A percentile compares a stretch with the other conserved stretches of the same genome.
These are phyloP conservation scores for Tychaedon coryphoeus DNA, from an alignment of 2,113 vertebrate species.

Conservation along the genomic window DNA sequence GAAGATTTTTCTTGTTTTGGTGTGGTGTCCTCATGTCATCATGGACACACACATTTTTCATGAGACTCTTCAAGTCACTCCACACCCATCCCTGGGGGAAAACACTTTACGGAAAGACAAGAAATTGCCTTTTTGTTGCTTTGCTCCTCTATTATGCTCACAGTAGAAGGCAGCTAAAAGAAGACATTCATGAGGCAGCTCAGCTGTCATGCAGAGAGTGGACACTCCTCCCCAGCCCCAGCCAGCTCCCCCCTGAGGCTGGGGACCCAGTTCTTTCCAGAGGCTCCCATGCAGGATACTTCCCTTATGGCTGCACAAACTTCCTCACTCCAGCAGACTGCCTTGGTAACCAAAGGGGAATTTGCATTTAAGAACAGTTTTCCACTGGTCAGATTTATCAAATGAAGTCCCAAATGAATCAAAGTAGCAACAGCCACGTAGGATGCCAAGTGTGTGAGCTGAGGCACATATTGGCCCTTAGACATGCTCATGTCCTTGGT, in stretches of 20 bases:
- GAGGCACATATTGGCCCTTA: background rate
- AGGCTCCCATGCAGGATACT: rapidly evolving
- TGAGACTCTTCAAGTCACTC: background rate
- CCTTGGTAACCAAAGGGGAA: background rate
- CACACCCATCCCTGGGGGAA: rapidly evolving
- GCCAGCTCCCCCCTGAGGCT: rapidly evolving
- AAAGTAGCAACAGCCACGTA: background rate
- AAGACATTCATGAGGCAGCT: background rate
- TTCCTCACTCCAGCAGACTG: background rate
- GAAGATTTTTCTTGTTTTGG: background rate
- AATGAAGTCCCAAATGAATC: background rate
- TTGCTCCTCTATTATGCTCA: background rate
- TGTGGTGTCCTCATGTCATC: background rate
- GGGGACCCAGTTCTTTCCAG: background rate
- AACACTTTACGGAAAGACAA: background rate
- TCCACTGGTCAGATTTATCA: background rate
- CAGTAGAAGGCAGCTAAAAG: background rate
- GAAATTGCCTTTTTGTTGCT: background rate
- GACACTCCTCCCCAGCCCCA: background rate
- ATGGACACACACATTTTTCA: rapidly evolving
- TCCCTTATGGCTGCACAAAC: background rate
- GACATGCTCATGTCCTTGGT: background rate
- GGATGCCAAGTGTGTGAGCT: rapidly evolving
- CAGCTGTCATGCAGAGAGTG: background rate
- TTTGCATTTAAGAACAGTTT: background rate